Base-by-base conservation (phyloP, 1,140 invertebrate genomes). In the Ephestia elutella region DNA sequence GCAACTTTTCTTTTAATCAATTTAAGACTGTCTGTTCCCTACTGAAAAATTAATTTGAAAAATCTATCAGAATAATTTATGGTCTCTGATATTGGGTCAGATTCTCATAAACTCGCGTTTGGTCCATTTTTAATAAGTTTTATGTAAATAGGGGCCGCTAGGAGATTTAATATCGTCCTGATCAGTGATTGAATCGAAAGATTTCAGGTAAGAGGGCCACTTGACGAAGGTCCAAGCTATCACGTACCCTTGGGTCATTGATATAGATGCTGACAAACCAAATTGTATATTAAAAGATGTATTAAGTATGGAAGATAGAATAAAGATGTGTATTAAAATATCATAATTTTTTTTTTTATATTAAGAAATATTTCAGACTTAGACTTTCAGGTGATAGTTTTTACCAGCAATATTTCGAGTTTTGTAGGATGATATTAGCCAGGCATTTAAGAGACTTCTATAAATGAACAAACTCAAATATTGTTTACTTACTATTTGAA, bases 161-260 rank as follows among this genome's bases (percentile, higher is more conserved):
- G 71, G 69, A 30, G 70, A 78, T 73, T 82, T 82, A 82, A 84
- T 86, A 81, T 81, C 69, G 72, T 71, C 65, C 67, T 75, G 73
- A 78, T 80, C 71, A 75, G 38, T 44, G 38, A 44, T 44, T 44
- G 38, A 85, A 83, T 85, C 83, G 82, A 81, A 84, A 83, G 79
- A 77, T 66, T 70, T 53, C 50, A 25, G 78, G 83, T 75, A 79
- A 80, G 80, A 71, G 74, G 72, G 72, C 66, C 64, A 65, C 75
- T 82, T 85, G 83, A 86, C 79, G 82, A 78, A 80, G 83, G 83
- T 86, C 72, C 71, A 71, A 60, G 62, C 75, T 77, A 77, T 79
- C 74, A 75, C 49, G 70, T 56, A 70, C 75, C 78, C 75, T 74
- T 75, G 69, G 61, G 60, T 64, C 71, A 77, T 76, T 75, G 70